Evolutionary conservation across 2,113 vertebrate species (phyloP).

Genomic region (Canis aureus): DNA sequence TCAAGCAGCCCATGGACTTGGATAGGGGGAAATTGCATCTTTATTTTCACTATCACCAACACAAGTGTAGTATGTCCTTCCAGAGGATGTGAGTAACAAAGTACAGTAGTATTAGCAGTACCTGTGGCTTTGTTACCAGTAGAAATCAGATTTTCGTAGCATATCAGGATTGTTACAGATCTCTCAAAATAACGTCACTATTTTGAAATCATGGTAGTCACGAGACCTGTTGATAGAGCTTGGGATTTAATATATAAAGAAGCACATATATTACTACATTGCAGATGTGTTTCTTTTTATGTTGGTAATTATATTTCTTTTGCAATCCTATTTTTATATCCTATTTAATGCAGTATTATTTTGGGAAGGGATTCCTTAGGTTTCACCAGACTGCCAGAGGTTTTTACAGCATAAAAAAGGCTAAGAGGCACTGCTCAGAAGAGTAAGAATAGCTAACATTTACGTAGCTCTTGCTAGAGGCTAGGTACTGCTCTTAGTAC

Average conservation of each 20-base stretch:
- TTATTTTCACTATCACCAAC: conserved; percentile 46
- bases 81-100: neutral
- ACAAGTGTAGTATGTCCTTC: conserved; percentile 14
- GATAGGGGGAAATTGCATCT: neutral
- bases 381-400: neutral
- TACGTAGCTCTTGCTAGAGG: neutral
- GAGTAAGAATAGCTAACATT: neutral
- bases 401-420: neutral
- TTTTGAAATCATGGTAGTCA: conserved; percentile 18
- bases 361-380: conserved; percentile 36
- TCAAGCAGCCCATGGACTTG: conserved; percentile 10
- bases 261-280: neutral
- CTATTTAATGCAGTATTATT: conserved; percentile 23
- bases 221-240: neutral
- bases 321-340: conserved; percentile 20
- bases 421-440: conserved; percentile 4
- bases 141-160: conserved; percentile 47
- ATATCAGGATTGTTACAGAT: conserved; percentile 12
- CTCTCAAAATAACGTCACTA: conserved; percentile 22
- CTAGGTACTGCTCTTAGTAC: neutral
- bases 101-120: neutral
- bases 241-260: conserved; percentile 37
- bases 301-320: conserved; percentile 27
- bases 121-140: conserved; percentile 6
- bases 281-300: neutral